These are phyloP conservation scores for Melanotaenia boesemani DNA, from an alignment of 2,797 vertebrate species.

Conservation along the genomic window DNA sequence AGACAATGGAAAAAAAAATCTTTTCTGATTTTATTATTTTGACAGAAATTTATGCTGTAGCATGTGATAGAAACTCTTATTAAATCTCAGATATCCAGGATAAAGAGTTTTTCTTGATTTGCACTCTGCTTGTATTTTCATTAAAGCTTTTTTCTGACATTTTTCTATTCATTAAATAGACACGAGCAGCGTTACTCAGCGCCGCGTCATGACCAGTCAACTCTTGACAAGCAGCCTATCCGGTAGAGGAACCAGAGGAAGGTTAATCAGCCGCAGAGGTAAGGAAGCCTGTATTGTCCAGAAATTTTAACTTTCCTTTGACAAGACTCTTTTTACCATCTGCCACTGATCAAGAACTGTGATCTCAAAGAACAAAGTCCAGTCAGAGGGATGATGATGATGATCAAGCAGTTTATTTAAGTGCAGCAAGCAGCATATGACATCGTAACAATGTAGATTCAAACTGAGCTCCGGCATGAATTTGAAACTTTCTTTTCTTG, in stretches of 20 bases:
- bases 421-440: constrained; percentile 26
- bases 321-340: background rate
- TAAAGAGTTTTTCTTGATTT: background rate
- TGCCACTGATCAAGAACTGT: too few relatives aligned
- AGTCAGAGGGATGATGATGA: constrained; percentile 14
- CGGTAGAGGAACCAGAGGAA: constrained; percentile 55
- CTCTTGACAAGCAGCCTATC: constrained; percentile 50
- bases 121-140: too few relatives aligned
- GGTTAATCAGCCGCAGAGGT: constrained; percentile 73
- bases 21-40: background rate
- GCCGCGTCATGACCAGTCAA: constrained; percentile 47
- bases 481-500: background rate
- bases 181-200: constrained; percentile 60
- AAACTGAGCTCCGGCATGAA: background rate
- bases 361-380: background rate
- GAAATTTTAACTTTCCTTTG: background rate
- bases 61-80: too few relatives aligned
- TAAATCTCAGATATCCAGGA: too few relatives aligned
- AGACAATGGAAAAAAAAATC: background rate
- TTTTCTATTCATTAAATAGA: constrained; percentile 42
- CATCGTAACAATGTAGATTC: background rate
- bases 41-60: too few relatives aligned
- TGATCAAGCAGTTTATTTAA: constrained; percentile 66
- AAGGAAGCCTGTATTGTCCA: background rate
- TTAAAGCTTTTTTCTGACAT: too few relatives aligned